Base-by-base conservation (phyloP, 1,140 invertebrate genomes). In the Drosophila busckii region DNA sequence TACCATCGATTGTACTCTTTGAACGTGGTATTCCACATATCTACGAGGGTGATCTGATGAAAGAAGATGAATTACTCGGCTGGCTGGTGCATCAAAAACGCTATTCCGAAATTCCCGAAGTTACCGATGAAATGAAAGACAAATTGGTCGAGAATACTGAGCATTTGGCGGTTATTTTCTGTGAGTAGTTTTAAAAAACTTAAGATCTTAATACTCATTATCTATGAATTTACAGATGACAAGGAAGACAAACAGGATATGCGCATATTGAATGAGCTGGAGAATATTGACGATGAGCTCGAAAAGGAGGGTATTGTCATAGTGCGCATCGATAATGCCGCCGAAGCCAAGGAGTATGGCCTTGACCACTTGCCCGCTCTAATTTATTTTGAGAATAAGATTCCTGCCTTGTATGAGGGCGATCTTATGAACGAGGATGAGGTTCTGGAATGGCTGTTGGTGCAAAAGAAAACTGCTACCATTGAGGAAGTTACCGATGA, bases 401-500 rank as follows among this genome's bases (percentile, higher is more conserved):
- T 97, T 59, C 96, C 96, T 2, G 94, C 94, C 4, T 90, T 97
- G 28, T 97, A 96, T 84, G 95, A 97, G 89, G 95, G 96, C 23
- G 95, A 97, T 88, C 89, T 97, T 0, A 92, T 95, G 87, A 96
- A 97, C 82, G 96, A 97, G 89, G 94, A 97, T 64, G 94, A 96
- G 89, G 96, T 98, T 3, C 88, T 97, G 2, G 91, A 94, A 68
- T 97, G 96, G 96, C 88, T 98, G 1, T 91, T 97, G 54, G 91
- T 96, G 70, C 96, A 97, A 84, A 96, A 97, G 87, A 94, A 93
- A 78, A 93, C 94, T 1, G 95, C 96, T 23, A 97, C 96, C 1
- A 98, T 98, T 62, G 96, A 97, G 90, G 95, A 97, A 89, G 95
- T 97, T 10, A 97, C 95, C 1, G 95, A 97, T 86, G 95, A 97